Base-by-base conservation (phyloP, 2,113 vertebrate genomes). In the Coregonus clupeaformis region DNA sequence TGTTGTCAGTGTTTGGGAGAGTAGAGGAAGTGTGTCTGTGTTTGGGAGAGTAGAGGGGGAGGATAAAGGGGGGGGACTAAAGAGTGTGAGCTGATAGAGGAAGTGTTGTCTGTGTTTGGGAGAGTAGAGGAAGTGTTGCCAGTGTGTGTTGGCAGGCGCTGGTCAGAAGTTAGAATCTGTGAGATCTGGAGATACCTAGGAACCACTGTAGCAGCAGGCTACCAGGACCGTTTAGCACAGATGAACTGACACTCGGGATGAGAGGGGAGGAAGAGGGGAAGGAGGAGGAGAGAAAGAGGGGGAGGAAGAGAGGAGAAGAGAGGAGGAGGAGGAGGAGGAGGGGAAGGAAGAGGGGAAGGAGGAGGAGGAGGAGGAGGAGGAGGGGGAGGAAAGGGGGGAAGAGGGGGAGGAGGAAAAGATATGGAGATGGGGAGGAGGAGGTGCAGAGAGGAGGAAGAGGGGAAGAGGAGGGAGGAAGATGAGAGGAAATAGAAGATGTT, bases 181-280 rank as follows among this genome's bases (percentile, higher is more conserved):
- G 72, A 84, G 79, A 88, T 88, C 77, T 84, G 74, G 87, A 87
- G 78, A 66, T 81, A 81, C 74, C 83, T 69, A 69, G 86, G 88
- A 84, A 87, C 77, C 13, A 11, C 69, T 4, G 59, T 64, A 52
- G 59, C 82, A 71, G 81, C 77, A 75, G 74, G 68, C 27, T 3
- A 32, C n/a, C 49, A n/a, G 78, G 49, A 60, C 88, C 88, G 30
- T 86, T 92, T 89, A 89, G 80, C 71, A 64, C 65, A 83, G 81
- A 91, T 84, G 79, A 88, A n/a, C n/a, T n/a, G n/a, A n/a, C n/a
- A n/a, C n/a, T n/a, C n/a, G n/a, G n/a, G n/a, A n/a, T n/a, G n/a
- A n/a, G 29, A 29, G 29, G 29, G 3, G 29, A 29, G 29, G 3
- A 29, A 29, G 29, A 29, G 29, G 30, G 30, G 30, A 30, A 64